phyloP scores from a whole-genome alignment of 2,888 invertebrate genomes.

The Arctia plantaginis region DNA sequence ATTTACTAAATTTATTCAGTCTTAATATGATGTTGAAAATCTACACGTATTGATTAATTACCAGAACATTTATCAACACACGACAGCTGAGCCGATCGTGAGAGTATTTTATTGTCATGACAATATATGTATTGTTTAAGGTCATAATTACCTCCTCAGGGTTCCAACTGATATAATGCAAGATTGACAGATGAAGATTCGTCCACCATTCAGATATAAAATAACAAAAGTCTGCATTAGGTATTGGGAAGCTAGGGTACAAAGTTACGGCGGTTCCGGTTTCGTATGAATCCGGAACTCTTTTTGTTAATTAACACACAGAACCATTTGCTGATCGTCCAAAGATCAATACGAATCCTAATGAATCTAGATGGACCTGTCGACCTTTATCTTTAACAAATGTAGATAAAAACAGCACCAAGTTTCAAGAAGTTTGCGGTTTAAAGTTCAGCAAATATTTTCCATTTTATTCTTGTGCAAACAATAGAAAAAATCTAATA shows the following conservation, averaged over 20 bases:
- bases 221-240: neutral
- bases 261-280: neutral
- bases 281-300: neutral
- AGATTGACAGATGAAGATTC: neutral
- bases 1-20: neutral
- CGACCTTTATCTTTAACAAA: neutral
- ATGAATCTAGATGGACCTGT: neutral
- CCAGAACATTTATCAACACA: neutral
- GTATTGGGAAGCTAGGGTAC: neutral
- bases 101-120: neutral
- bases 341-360: neutral
- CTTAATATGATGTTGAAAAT: neutral
- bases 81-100: neutral
- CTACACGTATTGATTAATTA: neutral
- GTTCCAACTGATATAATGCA: neutral
- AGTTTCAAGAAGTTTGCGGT: neutral
- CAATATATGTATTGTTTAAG: no score
- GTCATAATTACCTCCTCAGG: no score
- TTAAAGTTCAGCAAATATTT: neutral
- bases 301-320: neutral
- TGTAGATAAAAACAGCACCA: neutral
- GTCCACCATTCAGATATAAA: neutral
- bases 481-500: neutral
- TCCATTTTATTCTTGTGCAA: neutral
- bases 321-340: neutral